phyloP scores from a whole-genome alignment of 2,113 vertebrate species.

The Panthera leo region DNA sequence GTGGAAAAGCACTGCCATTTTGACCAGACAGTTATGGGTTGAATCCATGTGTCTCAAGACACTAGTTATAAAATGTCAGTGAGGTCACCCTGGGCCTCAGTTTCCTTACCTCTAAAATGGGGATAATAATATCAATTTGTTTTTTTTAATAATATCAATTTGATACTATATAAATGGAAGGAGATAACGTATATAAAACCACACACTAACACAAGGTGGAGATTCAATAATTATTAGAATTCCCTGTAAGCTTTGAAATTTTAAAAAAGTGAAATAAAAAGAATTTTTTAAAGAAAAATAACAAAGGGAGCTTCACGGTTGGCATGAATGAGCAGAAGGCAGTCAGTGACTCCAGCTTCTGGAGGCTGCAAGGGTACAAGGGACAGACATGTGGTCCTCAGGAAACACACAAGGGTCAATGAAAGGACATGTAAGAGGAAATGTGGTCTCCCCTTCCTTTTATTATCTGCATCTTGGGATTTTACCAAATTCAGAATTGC shows the following conservation, averaged over 20 bases:
- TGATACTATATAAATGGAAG: not conserved
- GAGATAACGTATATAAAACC: not conserved
- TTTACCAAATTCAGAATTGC: not conserved
- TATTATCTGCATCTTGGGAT: not conserved
- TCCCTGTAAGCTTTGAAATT: not conserved
- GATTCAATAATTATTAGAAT: not conserved
- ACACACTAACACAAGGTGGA: not conserved
- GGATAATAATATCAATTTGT: not conserved
- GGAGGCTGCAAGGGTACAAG: no score
- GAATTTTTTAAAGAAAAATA: not conserved
- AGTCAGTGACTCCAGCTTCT: not conserved
- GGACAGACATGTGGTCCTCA: not conserved
- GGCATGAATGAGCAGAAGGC: not conserved
- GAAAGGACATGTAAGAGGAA: not conserved
- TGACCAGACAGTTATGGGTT: not conserved
- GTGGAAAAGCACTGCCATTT: not conserved
- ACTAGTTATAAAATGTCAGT: not conserved
- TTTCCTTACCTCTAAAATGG: not conserved
- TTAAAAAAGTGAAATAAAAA: not conserved
- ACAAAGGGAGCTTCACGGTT: accelerated
- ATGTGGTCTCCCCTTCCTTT: not conserved
- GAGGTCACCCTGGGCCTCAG: not conserved
- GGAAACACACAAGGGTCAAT: not conserved
- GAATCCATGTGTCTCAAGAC: not conserved
- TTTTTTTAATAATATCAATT: not conserved